Evolutionary conservation across 2,113 vertebrate species (phyloP).

Genomic region (Girardinichthys multiradiatus): DNA sequence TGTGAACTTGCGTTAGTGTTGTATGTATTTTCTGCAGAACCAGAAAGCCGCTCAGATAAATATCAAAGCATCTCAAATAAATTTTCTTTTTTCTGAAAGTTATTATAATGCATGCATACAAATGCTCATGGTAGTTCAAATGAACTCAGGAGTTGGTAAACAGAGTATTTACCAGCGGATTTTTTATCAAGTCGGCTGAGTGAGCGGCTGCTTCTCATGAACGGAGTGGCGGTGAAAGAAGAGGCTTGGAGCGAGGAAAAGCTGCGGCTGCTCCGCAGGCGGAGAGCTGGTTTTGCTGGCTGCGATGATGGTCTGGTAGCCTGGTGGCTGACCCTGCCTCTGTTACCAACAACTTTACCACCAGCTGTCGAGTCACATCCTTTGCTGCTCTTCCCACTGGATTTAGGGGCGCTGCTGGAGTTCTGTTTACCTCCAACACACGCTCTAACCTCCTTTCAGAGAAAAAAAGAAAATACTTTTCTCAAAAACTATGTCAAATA

Average conservation of each 20-base stretch:
- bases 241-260: conserved; percentile 63
- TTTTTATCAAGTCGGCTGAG: conserved; percentile 69
- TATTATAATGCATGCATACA: not conserved
- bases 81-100: not conserved
- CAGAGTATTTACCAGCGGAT: conserved; percentile 34
- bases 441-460: conserved; percentile 33
- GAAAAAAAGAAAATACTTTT: not conserved
- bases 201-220: conserved; percentile 65
- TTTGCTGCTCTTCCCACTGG: conserved; percentile 35
- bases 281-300: conserved; percentile 18
- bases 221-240: conserved; percentile 44
- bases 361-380: not conserved
- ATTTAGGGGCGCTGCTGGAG: conserved; percentile 14
- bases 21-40: conserved; percentile 33
- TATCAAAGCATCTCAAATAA: not conserved
- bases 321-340: conserved; percentile 24
- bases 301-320: conserved; percentile 13
- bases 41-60: not conserved
- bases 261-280: conserved; percentile 67
- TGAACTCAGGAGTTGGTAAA: not conserved
- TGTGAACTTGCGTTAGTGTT: not conserved
- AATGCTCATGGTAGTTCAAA: not conserved
- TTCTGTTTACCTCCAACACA: conserved; percentile 27
- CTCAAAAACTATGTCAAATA: not conserved
- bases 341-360: conserved; percentile 33